Percentiles rank a stretch among this genome's conserved stretches.
These are phyloP conservation scores for Oncorhynchus masou DNA, from an alignment of 2,113 vertebrate genomes.

Conservation along the genomic window DNA sequence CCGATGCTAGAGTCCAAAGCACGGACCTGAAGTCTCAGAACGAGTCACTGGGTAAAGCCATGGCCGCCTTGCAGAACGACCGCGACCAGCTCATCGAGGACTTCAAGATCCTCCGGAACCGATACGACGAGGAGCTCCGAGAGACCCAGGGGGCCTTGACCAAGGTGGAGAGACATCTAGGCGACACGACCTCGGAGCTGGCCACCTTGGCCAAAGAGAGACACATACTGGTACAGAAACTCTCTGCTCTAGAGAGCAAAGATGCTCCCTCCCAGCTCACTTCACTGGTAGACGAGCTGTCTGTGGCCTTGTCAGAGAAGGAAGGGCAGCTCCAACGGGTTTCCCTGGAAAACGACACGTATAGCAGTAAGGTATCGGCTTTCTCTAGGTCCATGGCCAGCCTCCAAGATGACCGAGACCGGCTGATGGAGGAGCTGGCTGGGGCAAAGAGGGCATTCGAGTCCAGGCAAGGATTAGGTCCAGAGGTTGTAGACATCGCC, in stretches of 20 bases:
- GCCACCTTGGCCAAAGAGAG: constrained; percentile 62
- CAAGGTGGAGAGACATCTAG: constrained; percentile 62
- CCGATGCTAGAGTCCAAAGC: constrained; percentile 61
- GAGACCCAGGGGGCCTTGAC: constrained; percentile 61
- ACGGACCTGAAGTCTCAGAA: constrained; percentile 72
- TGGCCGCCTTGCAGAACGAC: constrained; percentile 82
- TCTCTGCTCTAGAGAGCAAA: constrained; percentile 61
- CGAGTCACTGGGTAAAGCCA: constrained; percentile 80
- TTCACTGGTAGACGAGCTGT: constrained; percentile 64
- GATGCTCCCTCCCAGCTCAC: constrained; percentile 60
- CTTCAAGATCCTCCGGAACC: constrained; percentile 74
- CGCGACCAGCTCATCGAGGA: constrained; percentile 81
- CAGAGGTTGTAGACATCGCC: constrained; percentile 16
- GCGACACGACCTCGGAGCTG: constrained; percentile 62
- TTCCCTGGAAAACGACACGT: constrained; percentile 62
- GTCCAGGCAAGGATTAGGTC: constrained; percentile 59
- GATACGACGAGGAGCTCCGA: constrained; percentile 72
- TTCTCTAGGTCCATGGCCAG: constrained; percentile 88
- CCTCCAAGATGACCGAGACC: constrained; percentile 83
- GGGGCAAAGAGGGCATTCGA: constrained; percentile 67
- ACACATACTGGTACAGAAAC: constrained; percentile 49
- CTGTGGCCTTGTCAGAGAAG: constrained; percentile 62
- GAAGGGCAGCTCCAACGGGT: constrained; percentile 70
- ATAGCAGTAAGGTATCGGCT: constrained; percentile 72
- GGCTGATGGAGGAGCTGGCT: constrained; percentile 76